Evolutionary conservation across 2,888 invertebrate species (phyloP), one percentile per base, ranked within the genome.

Genomic region (Eucera pruinosa): DNA sequence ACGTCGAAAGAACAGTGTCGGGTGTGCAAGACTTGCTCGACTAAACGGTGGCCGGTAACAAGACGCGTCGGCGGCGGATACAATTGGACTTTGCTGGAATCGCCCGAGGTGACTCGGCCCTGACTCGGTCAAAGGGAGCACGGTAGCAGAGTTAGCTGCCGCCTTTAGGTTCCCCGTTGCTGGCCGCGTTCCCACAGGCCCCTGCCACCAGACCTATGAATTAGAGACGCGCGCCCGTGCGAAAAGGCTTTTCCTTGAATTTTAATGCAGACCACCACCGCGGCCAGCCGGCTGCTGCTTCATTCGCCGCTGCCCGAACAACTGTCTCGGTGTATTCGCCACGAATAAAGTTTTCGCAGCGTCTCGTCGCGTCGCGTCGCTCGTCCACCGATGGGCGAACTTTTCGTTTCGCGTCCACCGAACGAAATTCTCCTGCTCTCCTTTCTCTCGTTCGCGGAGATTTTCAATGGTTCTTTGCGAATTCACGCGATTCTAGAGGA

Each of bases 211-310:
- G 45, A 67, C 60, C 76, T 79, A 81, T 78, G 82, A 85, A 83
- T 83, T 76, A 77, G 72, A 72, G 48, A 70, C 75, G 72, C 43
- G 61, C 60, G 20, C 15, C 60, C 65, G 60, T 30, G 55, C 71
- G 67, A 76, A 74, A 79, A 80, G 77, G 80, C 47, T 79, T 80
- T 79, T 55, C 61, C 85, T 80, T 82, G 78, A 85, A 86, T 83
- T 85, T 85, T 79, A 84, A 84, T 78, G 75, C 55, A 45, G 55
- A 47, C n/a, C 45, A 36, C 41, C 45, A 55, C 64, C 18, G 27
- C 58, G 54, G 13, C 47, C 36, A 41, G 62, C 45, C 78, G 50
- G 30, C 60, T 15, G 64, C 61, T 67, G 67, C 73, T 64, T 68
- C 43, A 60, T 43, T 62, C 50, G 15, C 36, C 20, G 47, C 67